Percentiles rank a stretch among this genome's conserved stretches.
phyloP scores from a whole-genome alignment of 2,797 vertebrate species.

The Limnodromus scolopaceus region DNA sequence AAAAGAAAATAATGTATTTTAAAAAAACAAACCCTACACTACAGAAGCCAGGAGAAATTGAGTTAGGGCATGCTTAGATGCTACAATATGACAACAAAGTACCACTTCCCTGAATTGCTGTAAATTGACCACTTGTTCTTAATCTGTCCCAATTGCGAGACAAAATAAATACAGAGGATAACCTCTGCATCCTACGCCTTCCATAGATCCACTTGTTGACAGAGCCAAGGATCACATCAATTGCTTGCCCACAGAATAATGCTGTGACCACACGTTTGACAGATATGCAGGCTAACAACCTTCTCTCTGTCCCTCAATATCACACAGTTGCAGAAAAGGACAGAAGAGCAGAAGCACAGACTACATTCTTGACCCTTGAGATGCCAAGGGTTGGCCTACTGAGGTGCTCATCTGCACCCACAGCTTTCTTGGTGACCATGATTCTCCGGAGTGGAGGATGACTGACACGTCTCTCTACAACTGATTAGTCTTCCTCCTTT shows the following conservation, averaged over 20 bases:
- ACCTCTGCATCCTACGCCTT: neutral
- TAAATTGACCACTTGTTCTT: conserved; percentile 34
- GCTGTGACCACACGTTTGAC: neutral
- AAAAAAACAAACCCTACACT: too few relatives aligned
- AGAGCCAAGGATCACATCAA: neutral
- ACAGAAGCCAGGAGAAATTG: neutral
- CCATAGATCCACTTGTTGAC: conserved; percentile 1
- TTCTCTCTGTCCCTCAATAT: neutral
- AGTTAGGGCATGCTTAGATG: neutral
- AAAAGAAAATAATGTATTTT: neutral
- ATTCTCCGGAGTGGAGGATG: neutral
- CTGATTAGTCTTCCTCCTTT: neutral
- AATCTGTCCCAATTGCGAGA: conserved; percentile 22
- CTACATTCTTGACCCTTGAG: neutral
- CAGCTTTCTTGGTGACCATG: neutral
- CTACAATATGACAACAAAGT: neutral
- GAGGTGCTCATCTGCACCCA: neutral
- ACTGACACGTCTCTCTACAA: neutral
- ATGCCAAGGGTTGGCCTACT: neutral
- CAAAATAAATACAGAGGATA: neutral
- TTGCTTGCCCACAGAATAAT: neutral
- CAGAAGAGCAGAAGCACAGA: neutral
- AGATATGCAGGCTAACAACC: neutral
- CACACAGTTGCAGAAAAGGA: neutral
- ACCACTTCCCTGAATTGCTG: conserved; percentile 4